Evolutionary conservation across 1,140 invertebrate genomes (phyloP).

Genomic region (Rhyzopertha dominica): DNA sequence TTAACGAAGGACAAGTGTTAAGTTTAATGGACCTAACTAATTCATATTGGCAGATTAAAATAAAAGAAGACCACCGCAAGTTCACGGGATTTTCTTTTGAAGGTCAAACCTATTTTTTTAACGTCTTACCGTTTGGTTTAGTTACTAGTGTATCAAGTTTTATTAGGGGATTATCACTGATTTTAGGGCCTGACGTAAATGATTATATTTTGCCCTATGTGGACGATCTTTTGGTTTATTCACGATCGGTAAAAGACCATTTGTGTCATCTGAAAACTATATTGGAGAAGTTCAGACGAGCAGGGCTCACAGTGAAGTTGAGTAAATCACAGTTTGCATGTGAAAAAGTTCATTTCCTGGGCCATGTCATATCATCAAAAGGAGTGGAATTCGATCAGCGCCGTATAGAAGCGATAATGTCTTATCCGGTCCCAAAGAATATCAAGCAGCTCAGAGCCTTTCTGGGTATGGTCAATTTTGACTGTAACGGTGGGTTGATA

Average conservation of each 20-base stretch:
- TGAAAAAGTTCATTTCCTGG: background rate
- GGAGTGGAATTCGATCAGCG: background rate
- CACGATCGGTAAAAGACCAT: background rate
- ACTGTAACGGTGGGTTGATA: too few species aligned
- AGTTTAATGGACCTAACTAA: too few species aligned
- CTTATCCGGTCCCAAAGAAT: slow-evolving; percentile 5
- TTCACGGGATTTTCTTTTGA: too few species aligned
- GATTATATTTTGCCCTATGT: too few species aligned
- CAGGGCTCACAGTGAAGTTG: slow-evolving; percentile 4
- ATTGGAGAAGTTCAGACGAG: slow-evolving; percentile 1
- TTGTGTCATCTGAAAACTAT: slow-evolving; percentile 4
- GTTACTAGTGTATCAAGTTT: too few species aligned
- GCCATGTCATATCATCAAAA: slow-evolving; percentile 1
- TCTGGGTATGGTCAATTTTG: slow-evolving; percentile 5
- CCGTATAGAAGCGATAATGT: background rate
- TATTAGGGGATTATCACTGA: too few species aligned
- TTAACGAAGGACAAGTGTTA: too few species aligned
- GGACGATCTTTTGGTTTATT: slow-evolving; percentile 10
- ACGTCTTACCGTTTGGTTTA: too few species aligned
- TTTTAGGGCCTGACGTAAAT: too few species aligned
- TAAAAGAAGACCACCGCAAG: too few species aligned
- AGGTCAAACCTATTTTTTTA: too few species aligned
- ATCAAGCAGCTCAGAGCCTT: slow-evolving; percentile 3
- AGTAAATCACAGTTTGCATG: slow-evolving; percentile 6
- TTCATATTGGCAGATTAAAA: too few species aligned